Evolutionary conservation across 2,888 invertebrate species (phyloP).

Genomic region (Suillia variegata): DNA sequence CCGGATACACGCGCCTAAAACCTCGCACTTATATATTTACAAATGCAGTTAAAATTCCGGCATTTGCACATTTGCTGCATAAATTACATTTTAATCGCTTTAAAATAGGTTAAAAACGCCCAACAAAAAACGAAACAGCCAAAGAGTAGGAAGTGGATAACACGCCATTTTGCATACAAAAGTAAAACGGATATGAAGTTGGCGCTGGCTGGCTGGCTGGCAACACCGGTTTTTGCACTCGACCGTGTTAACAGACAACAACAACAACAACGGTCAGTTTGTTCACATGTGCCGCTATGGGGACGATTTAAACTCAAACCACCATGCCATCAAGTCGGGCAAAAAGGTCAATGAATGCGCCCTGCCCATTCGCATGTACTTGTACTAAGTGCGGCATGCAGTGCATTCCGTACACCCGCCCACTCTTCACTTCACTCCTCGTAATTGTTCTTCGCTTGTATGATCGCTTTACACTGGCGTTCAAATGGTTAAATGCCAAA

Average conservation of each 20-base stretch:
- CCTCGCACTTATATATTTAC: neutral
- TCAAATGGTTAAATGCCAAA: too few relatives aligned
- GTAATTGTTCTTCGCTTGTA: too few relatives aligned
- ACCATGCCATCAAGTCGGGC: too few relatives aligned
- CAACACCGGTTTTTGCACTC: neutral
- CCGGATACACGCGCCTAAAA: neutral
- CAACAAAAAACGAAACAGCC: neutral
- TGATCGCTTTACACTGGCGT: too few relatives aligned
- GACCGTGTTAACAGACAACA: neutral
- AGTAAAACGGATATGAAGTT: neutral
- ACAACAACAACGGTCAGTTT: too few relatives aligned
- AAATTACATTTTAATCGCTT: slow-evolving; percentile 5
- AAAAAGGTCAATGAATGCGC: slow-evolving; percentile 1
- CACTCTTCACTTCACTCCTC: too few relatives aligned
- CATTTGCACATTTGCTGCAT: neutral
- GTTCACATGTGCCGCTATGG: too few relatives aligned
- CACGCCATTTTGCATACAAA: neutral
- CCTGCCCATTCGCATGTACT: too few relatives aligned
- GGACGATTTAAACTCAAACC: too few relatives aligned
- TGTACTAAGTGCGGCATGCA: too few relatives aligned
- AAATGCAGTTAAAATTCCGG: too few relatives aligned
- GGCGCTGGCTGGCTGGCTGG: neutral
- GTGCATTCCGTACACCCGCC: too few relatives aligned
- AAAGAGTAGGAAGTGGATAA: neutral
- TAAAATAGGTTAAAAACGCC: neutral